These are phyloP conservation scores for Loriculus beryllinus DNA, from an alignment of 2,797 vertebrate species.

Conservation along the genomic window DNA sequence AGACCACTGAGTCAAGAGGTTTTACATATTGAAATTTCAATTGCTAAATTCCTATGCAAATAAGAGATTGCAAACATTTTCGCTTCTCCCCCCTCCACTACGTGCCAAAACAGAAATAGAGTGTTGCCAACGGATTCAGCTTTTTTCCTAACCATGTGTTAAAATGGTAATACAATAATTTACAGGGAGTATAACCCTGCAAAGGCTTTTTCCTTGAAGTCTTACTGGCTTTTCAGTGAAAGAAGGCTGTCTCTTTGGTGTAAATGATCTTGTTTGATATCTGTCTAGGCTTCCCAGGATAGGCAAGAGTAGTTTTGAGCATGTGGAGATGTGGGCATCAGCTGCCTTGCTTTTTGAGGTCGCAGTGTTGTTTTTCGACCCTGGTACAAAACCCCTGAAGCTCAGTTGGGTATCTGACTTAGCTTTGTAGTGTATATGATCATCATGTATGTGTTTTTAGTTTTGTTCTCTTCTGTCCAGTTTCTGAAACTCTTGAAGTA, in stretches of 20 bases:
- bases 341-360: not conserved
- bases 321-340: not conserved
- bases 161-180: not conserved
- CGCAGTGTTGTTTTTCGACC: not conserved
- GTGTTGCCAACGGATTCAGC: not conserved
- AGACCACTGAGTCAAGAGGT: not conserved
- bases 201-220: not conserved
- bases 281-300: not conserved
- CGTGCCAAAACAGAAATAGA: not conserved
- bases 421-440: not conserved
- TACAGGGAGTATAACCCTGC: not conserved
- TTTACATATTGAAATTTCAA: not conserved
- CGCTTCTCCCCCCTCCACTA: not conserved
- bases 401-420: not conserved
- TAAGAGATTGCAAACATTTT: not conserved
- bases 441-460: not conserved
- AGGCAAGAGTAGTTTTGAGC: not conserved
- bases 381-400: not conserved
- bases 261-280: not conserved
- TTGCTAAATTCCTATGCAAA: not conserved
- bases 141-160: not conserved
- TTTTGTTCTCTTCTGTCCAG: accelerated
- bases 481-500: not conserved
- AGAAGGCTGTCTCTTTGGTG: not conserved
- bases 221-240: not conserved